Base-by-base conservation (phyloP, 2,113 vertebrate species). In the Gobius niger region DNA sequence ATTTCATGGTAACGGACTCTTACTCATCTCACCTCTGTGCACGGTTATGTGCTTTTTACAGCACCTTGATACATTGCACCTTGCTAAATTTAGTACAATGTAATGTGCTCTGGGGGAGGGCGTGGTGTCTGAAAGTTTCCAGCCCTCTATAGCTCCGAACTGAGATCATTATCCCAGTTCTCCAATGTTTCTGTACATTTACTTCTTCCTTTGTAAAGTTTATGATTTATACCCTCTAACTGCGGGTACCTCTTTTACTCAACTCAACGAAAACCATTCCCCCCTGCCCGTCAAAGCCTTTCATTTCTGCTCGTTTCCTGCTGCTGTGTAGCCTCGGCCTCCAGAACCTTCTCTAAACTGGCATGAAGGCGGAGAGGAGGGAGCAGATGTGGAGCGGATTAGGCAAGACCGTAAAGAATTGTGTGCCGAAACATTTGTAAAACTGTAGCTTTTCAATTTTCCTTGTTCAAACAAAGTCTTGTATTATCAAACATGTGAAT, bases 361-460 rank as follows among this genome's bases (percentile, higher is more conserved):
- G 75, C 77, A 72, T 76, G 74, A 46, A 67, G 81, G 66, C 52
- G 66, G 65, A 69, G 85, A 86, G 86, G 65, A 71, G 63, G 54
- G 60, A 60, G 82, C 90, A 91, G 83, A 91, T 91, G 92, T 87
- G 86, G 62, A 74, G 67, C 63, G 85, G 84, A 91, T 92, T 90
- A 90, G 69, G 73, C 73, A 72, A 65, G 52, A 70, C 78, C 82
- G 75, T 90, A 82, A 72, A 78, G 78, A 80, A 89, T 76, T 73
- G 80, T 51, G 47, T 88, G 78, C 80, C 49, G 7, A 15, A 50
- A 50, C 14, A 59, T 75, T 83, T 24, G 60, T 72, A 49, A 53
- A 67, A 46, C 51, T 54, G 52, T 24, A 54, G 52, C 18, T 54
- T 19, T 49, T 12, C 12, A 14, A 14, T 14, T 49, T 49, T 49